These are phyloP conservation scores for Enteromius anoplus DNA, from an alignment of 2,797 vertebrate species.

Conservation along the genomic window DNA sequence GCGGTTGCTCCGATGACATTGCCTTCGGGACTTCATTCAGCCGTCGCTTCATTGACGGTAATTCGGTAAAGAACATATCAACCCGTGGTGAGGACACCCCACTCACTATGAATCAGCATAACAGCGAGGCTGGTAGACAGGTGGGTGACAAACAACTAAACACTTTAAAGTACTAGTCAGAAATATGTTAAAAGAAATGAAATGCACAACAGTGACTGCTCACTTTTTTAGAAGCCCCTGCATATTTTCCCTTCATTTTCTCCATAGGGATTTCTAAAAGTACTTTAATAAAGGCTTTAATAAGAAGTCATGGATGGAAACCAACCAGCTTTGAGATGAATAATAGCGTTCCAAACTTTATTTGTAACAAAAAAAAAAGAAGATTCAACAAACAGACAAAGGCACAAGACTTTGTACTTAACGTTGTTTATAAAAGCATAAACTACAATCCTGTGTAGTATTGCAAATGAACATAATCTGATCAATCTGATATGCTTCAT, in stretches of 20 bases:
- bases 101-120: constrained; percentile 87
- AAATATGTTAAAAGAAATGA: not conserved
- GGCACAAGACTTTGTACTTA: not conserved
- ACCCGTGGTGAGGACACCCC: constrained; percentile 71
- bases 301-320: constrained; percentile 11
- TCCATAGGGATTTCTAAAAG: not conserved
- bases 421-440: not conserved
- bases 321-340: not conserved
- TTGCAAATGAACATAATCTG: not conserved
- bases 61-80: constrained; percentile 68
- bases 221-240: not conserved
- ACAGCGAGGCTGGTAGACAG: constrained; percentile 93
- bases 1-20: constrained; percentile 93
- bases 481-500: not conserved
- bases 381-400: not conserved
- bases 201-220: not conserved
- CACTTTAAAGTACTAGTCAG: not conserved
- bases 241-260: not conserved
- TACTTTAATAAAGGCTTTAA: constrained; percentile 11
- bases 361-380: not conserved
- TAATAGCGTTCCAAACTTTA: constrained; percentile 21
- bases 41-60: constrained; percentile 85
- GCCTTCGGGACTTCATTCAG: constrained; percentile 91
- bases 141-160: constrained; percentile 69
- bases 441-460: not conserved